A percentile compares a stretch with the other conserved stretches of the same genome.
Conservation (phyloP, 2,113 vertebrate species). For the Equus przewalskii region DNA sequence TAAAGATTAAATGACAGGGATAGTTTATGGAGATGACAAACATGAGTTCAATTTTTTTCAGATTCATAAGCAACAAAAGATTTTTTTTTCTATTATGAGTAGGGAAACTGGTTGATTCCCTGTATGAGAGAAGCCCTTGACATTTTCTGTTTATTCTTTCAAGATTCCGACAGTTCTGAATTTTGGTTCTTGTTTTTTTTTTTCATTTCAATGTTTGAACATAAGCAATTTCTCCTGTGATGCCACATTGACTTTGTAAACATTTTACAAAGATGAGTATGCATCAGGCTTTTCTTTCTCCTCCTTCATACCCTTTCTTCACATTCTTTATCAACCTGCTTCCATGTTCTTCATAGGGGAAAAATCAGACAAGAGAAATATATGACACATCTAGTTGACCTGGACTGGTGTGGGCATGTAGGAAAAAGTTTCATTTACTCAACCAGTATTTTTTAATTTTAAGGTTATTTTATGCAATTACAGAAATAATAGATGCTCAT, state of each 20-base stretch:
- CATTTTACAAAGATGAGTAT: not conserved
- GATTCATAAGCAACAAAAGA: constrained; percentile 35
- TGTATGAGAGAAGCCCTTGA: not conserved
- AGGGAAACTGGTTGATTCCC: not conserved
- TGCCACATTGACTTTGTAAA: not conserved
- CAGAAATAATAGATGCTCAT: not conserved
- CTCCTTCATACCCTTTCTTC: not conserved
- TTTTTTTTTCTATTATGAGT: not conserved
- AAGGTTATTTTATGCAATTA: not conserved
- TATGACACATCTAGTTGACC: not conserved
- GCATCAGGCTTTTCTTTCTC: not conserved
- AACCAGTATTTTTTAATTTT: not conserved
- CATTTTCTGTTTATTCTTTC: constrained; percentile 47
- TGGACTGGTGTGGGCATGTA: not conserved
- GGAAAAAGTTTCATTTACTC: not conserved
- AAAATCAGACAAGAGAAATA: not conserved
- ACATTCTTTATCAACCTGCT: not conserved
- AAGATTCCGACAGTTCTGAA: not conserved
- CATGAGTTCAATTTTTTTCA: constrained; percentile 13
- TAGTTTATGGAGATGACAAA: not conserved
- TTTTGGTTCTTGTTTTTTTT: not conserved
- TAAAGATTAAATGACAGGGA: constrained; percentile 61
- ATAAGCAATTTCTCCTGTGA: not conserved
- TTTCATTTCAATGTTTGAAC: not conserved
- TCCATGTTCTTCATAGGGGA: not conserved